A percentile compares a stretch with the other conserved stretches of the same genome.
Conservation (phyloP, 2,797 vertebrate genomes). For the Rallus crepitans region DNA sequence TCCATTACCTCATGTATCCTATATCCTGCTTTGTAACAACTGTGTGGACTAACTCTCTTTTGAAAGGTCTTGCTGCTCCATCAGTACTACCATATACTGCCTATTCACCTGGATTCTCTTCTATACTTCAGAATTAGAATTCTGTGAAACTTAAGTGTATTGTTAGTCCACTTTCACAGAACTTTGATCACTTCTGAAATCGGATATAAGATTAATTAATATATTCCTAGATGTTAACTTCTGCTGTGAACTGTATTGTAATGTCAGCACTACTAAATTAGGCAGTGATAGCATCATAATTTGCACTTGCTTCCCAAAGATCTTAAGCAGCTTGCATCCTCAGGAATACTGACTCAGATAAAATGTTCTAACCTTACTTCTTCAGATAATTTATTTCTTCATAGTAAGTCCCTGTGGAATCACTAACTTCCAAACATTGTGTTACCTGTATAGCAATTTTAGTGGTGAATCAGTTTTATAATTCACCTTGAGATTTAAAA, state of each 20-base stretch:
- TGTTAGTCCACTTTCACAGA: neutral
- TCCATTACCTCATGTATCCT: constrained; percentile 8
- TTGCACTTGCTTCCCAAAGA: neutral
- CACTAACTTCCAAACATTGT: neutral
- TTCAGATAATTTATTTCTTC: neutral
- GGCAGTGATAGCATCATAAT: neutral
- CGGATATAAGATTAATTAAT: neutral
- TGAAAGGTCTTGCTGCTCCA: neutral
- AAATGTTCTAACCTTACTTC: neutral
- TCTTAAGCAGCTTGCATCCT: neutral
- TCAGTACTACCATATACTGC: neutral
- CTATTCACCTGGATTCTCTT: neutral
- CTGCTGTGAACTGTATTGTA: no score
- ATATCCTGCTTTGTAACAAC: neutral
- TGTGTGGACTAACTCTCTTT: neutral
- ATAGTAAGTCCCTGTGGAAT: neutral
- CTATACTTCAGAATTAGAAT: neutral
- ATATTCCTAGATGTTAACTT: neutral
- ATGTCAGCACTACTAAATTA: neutral
- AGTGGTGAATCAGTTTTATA: neutral
- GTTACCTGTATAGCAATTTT: neutral
- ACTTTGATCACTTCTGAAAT: neutral
- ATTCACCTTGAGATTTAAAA: neutral
- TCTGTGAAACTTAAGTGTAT: neutral
- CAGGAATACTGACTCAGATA: neutral